Base-by-base conservation (phyloP, 1,140 invertebrate species). In the Scaptodrosophila lebanonensis region DNA sequence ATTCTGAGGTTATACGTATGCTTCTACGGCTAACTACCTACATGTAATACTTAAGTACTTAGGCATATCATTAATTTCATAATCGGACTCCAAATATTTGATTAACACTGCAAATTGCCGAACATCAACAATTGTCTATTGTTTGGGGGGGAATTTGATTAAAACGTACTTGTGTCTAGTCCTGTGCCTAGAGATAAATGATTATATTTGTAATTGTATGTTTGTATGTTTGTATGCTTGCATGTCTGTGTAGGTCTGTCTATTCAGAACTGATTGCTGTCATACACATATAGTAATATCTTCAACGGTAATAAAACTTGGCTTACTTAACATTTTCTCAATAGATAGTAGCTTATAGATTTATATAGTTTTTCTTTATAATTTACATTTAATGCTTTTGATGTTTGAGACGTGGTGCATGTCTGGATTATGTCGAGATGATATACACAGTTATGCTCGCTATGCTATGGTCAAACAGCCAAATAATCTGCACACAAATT, bases 241-340 rank as follows among this genome's bases (percentile, higher is more conserved):
- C n/a, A n/a, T n/a, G n/a, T n/a, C n/a, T n/a, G n/a, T n/a, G n/a
- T n/a, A n/a, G n/a, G n/a, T n/a, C n/a, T n/a, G n/a, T n/a, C 6
- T 52, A 49, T 59, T 57, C 51, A 52, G 47, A 59, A 40, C 38
- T 36, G 20, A 16, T 27, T 48, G 38, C 20, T 53, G 50, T 40
- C 38, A 58, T 63, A 65, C 57, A 57, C 57, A 65, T 50, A 65
- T 49, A 67, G 71, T 58, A 84, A 84, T 84, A 84, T 84, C 79
- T 59, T 84, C 66, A 84, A 84, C 69, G 79, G 79, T 84, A 84
- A 84, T 83, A 75, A 83, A 67, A 83, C 73, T 68, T 77, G 71
- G n/a, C n/a, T n/a, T n/a, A n/a, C n/a, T n/a, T n/a, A n/a, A n/a
- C n/a, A n/a, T n/a, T n/a, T n/a, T n/a, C n/a, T n/a, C n/a, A n/a